phyloP scores from a whole-genome alignment of 37 sponge, comb jelly and placozoan genomes.

The Cliona cf. orientalis region DNA sequence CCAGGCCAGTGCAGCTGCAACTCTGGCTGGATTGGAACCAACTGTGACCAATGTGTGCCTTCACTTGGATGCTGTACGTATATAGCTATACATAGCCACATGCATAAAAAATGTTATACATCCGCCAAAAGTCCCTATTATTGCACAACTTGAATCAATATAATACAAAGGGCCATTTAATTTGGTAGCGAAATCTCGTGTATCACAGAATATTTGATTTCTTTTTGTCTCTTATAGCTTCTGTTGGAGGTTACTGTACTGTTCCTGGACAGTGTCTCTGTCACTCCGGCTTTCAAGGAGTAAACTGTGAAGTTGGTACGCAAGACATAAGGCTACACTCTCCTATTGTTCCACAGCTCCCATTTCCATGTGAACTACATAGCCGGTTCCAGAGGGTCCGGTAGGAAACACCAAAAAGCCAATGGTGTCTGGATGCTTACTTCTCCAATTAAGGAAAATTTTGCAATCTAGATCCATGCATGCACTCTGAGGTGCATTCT shows the following conservation, averaged over 20 bases:
- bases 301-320: constrained; percentile 52
- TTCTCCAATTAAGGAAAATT: too few relatives aligned
- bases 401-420: too few relatives aligned
- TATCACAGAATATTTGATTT: background rate
- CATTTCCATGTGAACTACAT: too few relatives aligned
- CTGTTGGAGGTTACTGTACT: constrained; percentile 42
- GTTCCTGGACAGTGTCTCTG: constrained; percentile 70
- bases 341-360: background rate
- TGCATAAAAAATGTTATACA: too few relatives aligned
- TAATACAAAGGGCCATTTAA: too few relatives aligned
- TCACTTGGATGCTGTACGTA: background rate
- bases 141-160: too few relatives aligned
- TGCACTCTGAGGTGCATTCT: too few relatives aligned
- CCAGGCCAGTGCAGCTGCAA: background rate
- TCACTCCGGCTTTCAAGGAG: constrained; percentile 63
- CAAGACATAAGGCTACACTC: constrained; percentile 14
- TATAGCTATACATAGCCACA: background rate
- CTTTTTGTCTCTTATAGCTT: background rate
- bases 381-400: too few relatives aligned
- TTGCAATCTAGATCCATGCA: too few relatives aligned
- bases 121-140: too few relatives aligned
- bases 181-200: too few relatives aligned
- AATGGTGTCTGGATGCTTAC: too few relatives aligned
- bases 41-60: constrained; percentile 2
- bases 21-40: background rate